Conservation (phyloP, 1,140 invertebrate genomes). For the Lanistes nyassanus region DNA sequence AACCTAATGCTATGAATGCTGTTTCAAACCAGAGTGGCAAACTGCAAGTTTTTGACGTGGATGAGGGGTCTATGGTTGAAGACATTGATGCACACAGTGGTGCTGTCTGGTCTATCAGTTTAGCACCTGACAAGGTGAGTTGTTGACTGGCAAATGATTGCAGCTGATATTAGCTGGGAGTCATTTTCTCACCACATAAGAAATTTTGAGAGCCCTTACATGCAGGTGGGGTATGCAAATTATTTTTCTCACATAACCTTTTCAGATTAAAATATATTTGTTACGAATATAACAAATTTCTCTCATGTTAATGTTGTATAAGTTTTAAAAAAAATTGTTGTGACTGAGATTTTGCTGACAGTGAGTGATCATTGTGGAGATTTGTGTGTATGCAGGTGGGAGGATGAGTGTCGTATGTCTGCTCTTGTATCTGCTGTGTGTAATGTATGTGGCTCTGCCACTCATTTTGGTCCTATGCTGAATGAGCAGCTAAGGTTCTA, state of each 20-base stretch:
- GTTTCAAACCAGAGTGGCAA: conserved; percentile 74
- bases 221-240: no score
- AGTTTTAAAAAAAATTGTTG: no score
- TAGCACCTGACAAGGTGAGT: conserved; percentile 68
- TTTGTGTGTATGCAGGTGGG: not conserved
- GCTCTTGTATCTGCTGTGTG: not conserved
- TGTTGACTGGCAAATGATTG: not conserved
- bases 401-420: not conserved
- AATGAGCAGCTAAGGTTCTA: no score
- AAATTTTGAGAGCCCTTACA: no score
- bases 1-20: not conserved
- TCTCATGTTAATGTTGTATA: no score
- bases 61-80: conserved; percentile 76
- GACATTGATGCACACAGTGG: conserved; percentile 78
- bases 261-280: no score
- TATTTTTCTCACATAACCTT: no score
- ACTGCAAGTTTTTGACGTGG: conserved; percentile 88
- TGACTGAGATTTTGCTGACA: no score
- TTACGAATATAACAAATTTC: no score
- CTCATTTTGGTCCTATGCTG: no score
- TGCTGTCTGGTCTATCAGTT: conserved; percentile 81
- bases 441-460: not conserved
- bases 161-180: no score
- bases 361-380: not conserved
- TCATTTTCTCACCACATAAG: no score